phyloP scores from a whole-genome alignment of 1,140 invertebrate species.

The Listronotus bonariensis region DNA sequence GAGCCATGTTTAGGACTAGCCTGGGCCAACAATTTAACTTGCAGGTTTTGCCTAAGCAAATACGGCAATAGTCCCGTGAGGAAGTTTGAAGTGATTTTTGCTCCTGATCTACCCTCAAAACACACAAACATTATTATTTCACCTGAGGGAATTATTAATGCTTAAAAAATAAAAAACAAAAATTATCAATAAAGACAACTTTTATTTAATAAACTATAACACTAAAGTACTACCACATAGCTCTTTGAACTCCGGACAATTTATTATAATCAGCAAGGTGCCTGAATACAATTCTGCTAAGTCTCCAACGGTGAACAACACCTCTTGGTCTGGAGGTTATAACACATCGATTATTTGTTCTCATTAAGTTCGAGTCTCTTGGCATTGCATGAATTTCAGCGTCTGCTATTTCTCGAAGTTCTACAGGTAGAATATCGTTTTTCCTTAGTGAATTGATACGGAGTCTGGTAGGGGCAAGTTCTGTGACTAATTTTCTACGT shows the following conservation, averaged over 20 bases:
- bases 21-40: slow-evolving; percentile 73
- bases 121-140: slow-evolving; percentile 11
- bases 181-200: neutral
- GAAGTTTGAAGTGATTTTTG: slow-evolving; percentile 54
- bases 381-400: slow-evolving; percentile 77
- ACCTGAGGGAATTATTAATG: slow-evolving; percentile 4
- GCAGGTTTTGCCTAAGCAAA: slow-evolving; percentile 63
- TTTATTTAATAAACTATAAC: slow-evolving; percentile 6
- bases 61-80: slow-evolving; percentile 47
- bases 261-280: slow-evolving; percentile 90
- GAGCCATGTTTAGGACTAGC: slow-evolving; percentile 67
- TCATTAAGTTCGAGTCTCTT: slow-evolving; percentile 67
- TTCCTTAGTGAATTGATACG: slow-evolving; percentile 77
- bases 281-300: slow-evolving; percentile 91
- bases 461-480: slow-evolving; percentile 72
- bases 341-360: slow-evolving; percentile 71
- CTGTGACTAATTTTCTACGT: slow-evolving; percentile 70
- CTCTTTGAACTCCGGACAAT: slow-evolving; percentile 83
- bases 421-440: slow-evolving; percentile 79
- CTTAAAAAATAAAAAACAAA: slow-evolving; percentile 5
- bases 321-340: slow-evolving; percentile 79
- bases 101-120: slow-evolving; percentile 53
- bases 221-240: slow-evolving; percentile 72
- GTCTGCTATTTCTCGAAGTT: slow-evolving; percentile 75
- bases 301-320: slow-evolving; percentile 72